Percentiles rank a stretch among this genome's conserved stretches.
Conservation (phyloP, 2,888 invertebrate genomes). For the Xestia c-nigrum region DNA sequence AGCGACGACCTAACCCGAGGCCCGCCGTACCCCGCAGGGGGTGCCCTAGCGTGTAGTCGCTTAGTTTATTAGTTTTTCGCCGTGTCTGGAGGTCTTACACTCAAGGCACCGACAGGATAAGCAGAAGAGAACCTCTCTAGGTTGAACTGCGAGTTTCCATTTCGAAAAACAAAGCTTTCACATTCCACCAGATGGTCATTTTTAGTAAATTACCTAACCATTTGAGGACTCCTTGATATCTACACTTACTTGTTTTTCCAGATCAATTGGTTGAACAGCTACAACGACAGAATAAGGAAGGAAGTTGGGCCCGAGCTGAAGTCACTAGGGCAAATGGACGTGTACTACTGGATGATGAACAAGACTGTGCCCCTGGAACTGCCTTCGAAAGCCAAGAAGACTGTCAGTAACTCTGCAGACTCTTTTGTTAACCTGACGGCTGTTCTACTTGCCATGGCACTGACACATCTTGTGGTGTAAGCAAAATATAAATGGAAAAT, state of each 20-base stretch:
- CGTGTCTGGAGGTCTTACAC: no score
- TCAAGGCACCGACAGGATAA: no score
- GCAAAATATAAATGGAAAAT: conserved; percentile 11
- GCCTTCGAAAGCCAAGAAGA: conserved; percentile 76
- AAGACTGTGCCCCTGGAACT: conserved; percentile 92
- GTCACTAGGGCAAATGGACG: conserved; percentile 92
- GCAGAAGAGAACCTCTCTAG: no score
- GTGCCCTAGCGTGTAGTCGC: no score
- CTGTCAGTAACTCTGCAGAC: conserved; percentile 56
- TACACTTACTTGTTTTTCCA: conserved; percentile 70
- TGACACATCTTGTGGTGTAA: conserved; percentile 42
- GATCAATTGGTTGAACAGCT: conserved; percentile 95
- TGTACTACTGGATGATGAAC: conserved; percentile 96
- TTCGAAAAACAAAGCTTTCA: no score
- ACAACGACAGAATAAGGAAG: conserved; percentile 93
- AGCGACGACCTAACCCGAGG: no score
- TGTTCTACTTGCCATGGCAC: conserved; percentile 18
- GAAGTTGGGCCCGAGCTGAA: conserved; percentile 94
- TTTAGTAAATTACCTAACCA: no score
- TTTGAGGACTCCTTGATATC: background rate
- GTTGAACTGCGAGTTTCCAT: no score
- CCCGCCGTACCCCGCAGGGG: no score
- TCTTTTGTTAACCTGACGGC: background rate
- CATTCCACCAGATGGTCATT: no score
- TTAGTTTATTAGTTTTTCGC: no score